Base-by-base conservation (phyloP, 2,113 vertebrate species). In the Scophthalmus maximus region DNA sequence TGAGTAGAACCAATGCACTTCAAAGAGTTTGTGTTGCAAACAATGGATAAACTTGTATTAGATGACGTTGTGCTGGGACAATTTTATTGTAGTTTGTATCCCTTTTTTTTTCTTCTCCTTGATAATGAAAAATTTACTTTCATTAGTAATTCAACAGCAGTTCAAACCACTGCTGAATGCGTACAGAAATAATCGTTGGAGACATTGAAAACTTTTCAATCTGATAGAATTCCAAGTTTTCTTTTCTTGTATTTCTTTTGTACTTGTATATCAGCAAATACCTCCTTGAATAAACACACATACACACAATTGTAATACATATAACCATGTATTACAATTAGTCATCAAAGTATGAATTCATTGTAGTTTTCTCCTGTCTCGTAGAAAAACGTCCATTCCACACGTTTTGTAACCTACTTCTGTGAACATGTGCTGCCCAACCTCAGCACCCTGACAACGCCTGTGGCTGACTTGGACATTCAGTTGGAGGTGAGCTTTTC, bases 361-460 rank as follows among this genome's bases (percentile, higher is more conserved):
- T 75, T 15, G 5, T 2, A 6, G 1, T 56, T 52, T 27, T 78
- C 5, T 61, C 6, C 5, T 32, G 68, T 82, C 25, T 65, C 90
- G 68, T 88, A 99, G 97, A 99, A 99, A 97, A 99, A 99, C 72
- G 97, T 99, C 64, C 98, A 99, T 94, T 98, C 98, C 79, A 98
- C 97, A 15, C 95, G 95, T 60, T 99, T 98, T 84, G 95, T 99
- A 51, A 98, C 96, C 29, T 98, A 99, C 25, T 99, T 99, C 91
- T 99, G 97, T 85, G 96, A 99, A 84, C 95, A 97, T 0, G 97
- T 97, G 75, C 94, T 99, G 68, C 96, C 97, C 49, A 98, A 98
- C 84, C 95, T 99, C 75, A 93, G 95, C 86, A 87, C 94, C 57
- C 88, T 98, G 84, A 97, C 96, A 47, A 97, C 95, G 38, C 96